A percentile compares a stretch with the other conserved stretches of the same genome.
These are phyloP conservation scores for Sorex maritimensis DNA, from an alignment of 2,797 vertebrate species.

Conservation along the genomic window DNA sequence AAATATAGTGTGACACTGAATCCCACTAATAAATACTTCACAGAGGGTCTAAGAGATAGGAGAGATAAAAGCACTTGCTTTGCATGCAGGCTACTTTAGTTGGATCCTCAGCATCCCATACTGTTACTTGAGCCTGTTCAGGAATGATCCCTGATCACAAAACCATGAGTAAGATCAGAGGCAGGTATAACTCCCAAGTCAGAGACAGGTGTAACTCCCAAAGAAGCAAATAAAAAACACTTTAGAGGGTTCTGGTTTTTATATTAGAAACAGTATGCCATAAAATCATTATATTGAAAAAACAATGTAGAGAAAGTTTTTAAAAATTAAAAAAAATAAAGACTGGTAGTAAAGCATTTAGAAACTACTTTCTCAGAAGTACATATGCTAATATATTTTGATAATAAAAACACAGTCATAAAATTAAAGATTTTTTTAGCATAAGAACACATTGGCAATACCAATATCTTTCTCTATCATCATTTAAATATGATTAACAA, in stretches of 20 bases:
- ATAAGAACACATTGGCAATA: too few species aligned
- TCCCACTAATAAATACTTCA: too few species aligned
- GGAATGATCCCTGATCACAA: too few species aligned
- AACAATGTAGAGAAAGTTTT: background rate
- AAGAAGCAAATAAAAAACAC: background rate
- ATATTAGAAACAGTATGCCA: background rate
- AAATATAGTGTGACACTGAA: background rate
- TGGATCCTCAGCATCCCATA: too few species aligned
- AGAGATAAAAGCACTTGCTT: too few species aligned
- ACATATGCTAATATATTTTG: background rate
- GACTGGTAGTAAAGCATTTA: background rate
- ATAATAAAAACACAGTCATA: background rate
- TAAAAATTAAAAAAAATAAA: background rate
- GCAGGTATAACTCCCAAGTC: too few species aligned
- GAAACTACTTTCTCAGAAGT: background rate
- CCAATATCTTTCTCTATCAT: background rate
- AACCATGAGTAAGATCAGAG: too few species aligned
- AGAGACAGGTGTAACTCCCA: too few species aligned
- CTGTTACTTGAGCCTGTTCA: too few species aligned
- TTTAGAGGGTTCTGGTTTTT: background rate
- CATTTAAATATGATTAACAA: background rate
- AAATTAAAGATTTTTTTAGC: background rate
- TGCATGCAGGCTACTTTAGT: too few species aligned
- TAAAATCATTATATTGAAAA: slow-evolving; percentile 21
- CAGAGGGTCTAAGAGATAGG: background rate